These are phyloP conservation scores for Brachycybe producta DNA, from an alignment of 2,888 invertebrate genomes.

Conservation along the genomic window DNA sequence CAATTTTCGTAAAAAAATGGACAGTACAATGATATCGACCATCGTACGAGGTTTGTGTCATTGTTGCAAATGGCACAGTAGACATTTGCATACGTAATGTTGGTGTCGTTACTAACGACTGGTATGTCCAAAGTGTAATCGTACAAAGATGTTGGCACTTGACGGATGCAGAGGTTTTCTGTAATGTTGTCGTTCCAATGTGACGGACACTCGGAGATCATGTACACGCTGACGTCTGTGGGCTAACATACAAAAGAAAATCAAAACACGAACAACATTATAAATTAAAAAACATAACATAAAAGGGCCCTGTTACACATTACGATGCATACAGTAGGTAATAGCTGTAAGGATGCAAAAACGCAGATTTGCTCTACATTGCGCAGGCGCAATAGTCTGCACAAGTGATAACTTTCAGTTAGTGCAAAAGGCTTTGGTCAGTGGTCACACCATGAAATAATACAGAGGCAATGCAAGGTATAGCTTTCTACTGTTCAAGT, in stretches of 20 bases:
- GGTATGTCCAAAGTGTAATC: conserved; percentile 3
- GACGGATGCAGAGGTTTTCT: not conserved
- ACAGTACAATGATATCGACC: conserved; percentile 29
- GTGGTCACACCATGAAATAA: no score
- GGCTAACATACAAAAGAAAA: not conserved
- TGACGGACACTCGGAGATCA: conserved; percentile 2
- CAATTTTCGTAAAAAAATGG: not conserved
- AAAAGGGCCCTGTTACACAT: no score
- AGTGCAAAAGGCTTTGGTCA: no score
- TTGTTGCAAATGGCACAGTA: conserved; percentile 28
- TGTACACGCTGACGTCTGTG: conserved; percentile 6
- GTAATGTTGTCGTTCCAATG: not conserved
- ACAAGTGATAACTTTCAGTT: no score
- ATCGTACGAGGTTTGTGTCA: conserved; percentile 28
- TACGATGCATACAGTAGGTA: no score
- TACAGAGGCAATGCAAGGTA: no score
- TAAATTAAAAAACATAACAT: no score
- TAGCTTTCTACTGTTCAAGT: no score
- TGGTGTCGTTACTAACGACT: conserved; percentile 20
- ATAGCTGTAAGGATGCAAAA: no score
- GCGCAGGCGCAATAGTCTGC: no score
- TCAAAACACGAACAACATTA: no score
- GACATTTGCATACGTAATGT: conserved; percentile 25
- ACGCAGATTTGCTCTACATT: no score
- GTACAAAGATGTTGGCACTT: not conserved